A percentile compares a stretch with the other conserved stretches of the same genome.
Evolutionary conservation across 2,888 invertebrate species (phyloP).

Genomic region (Hyposoter dolosus): DNA sequence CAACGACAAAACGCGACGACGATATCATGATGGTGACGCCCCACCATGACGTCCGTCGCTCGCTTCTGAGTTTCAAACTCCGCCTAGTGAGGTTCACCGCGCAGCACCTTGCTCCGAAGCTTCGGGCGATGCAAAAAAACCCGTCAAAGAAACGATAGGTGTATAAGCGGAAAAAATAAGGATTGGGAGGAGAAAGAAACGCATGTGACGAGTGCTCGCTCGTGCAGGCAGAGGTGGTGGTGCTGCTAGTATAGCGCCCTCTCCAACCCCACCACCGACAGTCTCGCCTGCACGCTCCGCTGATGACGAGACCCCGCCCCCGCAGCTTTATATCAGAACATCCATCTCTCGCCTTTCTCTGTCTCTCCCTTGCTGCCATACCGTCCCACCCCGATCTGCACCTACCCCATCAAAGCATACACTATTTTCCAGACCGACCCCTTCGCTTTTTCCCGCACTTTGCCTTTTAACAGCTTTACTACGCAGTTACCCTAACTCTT

Average conservation of each 20-base stretch:
- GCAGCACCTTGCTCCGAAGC: conserved; percentile 39
- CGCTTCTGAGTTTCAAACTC: conserved; percentile 75
- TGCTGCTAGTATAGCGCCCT: conserved; percentile 41
- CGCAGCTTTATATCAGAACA: conserved; percentile 50
- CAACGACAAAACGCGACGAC: conserved; percentile 7
- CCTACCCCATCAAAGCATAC: conserved; percentile 12
- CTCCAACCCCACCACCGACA: conserved; percentile 50
- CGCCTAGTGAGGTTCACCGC: conserved; percentile 77
- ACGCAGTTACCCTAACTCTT: conserved; percentile 31
- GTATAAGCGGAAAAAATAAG: conserved; percentile 29
- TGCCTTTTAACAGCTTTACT: background rate
- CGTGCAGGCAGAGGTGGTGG: conserved; percentile 8
- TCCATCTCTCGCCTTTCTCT: conserved; percentile 18
- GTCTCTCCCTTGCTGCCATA: background rate
- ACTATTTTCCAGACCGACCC: conserved; percentile 9
- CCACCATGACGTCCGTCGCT: conserved; percentile 52
- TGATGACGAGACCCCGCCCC: conserved; percentile 62
- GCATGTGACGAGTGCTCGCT: conserved; percentile 17
- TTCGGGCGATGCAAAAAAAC: conserved; percentile 19
- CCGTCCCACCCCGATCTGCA: conserved; percentile 35
- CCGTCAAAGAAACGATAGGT: conserved; percentile 36
- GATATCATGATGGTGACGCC: conserved; percentile 64
- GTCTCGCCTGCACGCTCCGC: conserved; percentile 48
- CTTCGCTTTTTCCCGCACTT: background rate
- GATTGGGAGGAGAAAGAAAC: conserved; percentile 53